phyloP scores from a whole-genome alignment of 2,888 invertebrate species.

The Alsophila aescularia region DNA sequence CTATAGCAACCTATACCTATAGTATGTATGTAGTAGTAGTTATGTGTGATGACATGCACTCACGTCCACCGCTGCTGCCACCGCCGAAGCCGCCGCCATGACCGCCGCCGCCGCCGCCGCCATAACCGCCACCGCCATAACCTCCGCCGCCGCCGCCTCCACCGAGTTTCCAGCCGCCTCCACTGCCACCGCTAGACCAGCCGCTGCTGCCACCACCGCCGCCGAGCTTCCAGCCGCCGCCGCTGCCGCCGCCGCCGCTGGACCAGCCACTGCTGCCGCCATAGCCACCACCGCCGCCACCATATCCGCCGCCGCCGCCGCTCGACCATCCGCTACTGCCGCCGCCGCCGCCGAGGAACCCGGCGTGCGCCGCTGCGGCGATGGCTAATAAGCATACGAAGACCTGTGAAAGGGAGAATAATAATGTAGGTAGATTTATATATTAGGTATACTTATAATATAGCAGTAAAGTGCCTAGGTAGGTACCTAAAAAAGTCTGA shows the following conservation, averaged over 20 bases:
- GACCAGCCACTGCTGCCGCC: no score
- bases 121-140: slow-evolving; percentile 52
- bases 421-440: not conserved
- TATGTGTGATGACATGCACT: slow-evolving; percentile 23
- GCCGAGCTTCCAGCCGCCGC: slow-evolving; percentile 36
- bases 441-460: not conserved
- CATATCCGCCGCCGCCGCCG: slow-evolving; percentile 50
- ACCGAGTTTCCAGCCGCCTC: slow-evolving; percentile 44
- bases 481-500: no score
- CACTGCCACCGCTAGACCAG: slow-evolving; percentile 39
- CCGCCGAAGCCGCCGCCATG: slow-evolving; percentile 53
- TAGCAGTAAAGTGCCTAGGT: no score
- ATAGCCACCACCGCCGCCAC: slow-evolving; percentile 48
- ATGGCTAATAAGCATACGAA: slow-evolving; percentile 76
- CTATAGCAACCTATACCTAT: not conserved
- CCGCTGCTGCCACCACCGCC: slow-evolving; percentile 39
- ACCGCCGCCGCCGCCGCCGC: slow-evolving; percentile 46
- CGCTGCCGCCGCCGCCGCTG: no score
- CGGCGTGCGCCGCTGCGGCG: slow-evolving; percentile 68
- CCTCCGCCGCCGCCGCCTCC: slow-evolving; percentile 44
- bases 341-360: slow-evolving; percentile 57
- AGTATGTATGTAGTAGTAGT: not conserved
- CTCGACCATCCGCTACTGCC: slow-evolving; percentile 53
- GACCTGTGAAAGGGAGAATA: slow-evolving; percentile 54
- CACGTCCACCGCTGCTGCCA: slow-evolving; percentile 49